Evolutionary conservation across 2,888 invertebrate species (phyloP).

Genomic region (Nowickia ferox): DNA sequence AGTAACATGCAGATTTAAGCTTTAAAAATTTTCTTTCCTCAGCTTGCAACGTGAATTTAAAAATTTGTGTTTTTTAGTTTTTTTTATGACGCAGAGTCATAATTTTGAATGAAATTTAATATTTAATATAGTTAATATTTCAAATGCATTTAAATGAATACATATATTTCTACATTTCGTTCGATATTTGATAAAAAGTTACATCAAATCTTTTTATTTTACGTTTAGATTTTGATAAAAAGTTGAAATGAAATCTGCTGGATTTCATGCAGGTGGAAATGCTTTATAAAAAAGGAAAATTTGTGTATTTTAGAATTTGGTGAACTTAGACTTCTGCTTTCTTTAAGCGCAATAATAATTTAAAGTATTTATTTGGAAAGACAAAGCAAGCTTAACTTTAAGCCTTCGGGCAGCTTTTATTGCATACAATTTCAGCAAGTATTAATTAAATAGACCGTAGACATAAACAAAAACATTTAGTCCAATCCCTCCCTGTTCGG

Average conservation of each 20-base stretch:
- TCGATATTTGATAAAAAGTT: too few relatives aligned
- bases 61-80: neutral
- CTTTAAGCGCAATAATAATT: neutral
- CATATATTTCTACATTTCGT: too few relatives aligned
- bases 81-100: neutral
- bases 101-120: neutral
- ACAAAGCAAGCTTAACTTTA: too few relatives aligned
- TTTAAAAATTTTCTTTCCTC: neutral
- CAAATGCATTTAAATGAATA: too few relatives aligned
- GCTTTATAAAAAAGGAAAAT: too few relatives aligned
- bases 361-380: neutral
- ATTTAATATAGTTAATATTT: neutral
- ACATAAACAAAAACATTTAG: slow-evolving; percentile 30
- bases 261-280: too few relatives aligned
- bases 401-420: too few relatives aligned
- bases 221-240: too few relatives aligned
- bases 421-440: slow-evolving; percentile 17
- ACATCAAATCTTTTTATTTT: too few relatives aligned
- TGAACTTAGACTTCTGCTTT: too few relatives aligned
- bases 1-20: slow-evolving; percentile 58
- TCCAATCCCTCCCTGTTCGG: neutral
- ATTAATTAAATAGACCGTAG: slow-evolving; percentile 32
- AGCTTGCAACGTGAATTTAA: neutral
- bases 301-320: too few relatives aligned
- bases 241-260: too few relatives aligned